Evolutionary conservation across 1,140 invertebrate genomes (phyloP).

Genomic region (Drosophila lini): DNA sequence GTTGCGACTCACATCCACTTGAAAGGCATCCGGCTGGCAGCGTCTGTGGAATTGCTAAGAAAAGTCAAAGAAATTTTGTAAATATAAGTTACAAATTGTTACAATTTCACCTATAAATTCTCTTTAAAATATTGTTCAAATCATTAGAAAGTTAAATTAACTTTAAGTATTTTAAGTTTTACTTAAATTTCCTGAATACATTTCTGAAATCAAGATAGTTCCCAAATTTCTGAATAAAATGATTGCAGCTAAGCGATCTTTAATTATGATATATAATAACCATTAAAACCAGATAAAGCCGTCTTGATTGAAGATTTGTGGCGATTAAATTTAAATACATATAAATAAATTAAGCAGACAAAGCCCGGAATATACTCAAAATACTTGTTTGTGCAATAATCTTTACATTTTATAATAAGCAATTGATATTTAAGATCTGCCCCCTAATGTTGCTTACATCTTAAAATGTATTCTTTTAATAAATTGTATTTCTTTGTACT

Average conservation of each 20-base stretch:
- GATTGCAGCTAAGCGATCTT: not conserved
- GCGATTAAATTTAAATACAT: slow-evolving; percentile 30
- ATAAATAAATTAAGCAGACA: slow-evolving; percentile 24
- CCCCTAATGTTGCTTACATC: not conserved
- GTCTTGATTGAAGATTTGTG: slow-evolving; percentile 4
- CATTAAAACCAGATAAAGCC: slow-evolving; percentile 1
- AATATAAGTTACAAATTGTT: not conserved
- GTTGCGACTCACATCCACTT: slow-evolving; percentile 66
- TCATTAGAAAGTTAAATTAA: not conserved
- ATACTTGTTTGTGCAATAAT: slow-evolving; percentile 5
- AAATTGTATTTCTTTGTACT: not conserved
- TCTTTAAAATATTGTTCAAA: no score
- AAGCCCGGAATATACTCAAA: not conserved
- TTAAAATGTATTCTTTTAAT: not conserved
- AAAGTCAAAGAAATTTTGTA: not conserved
- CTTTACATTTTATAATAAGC: slow-evolving; percentile 24
- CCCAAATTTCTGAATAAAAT: not conserved
- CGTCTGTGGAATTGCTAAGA: slow-evolving; percentile 63
- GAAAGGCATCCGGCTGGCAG: slow-evolving; percentile 71
- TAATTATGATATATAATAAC: slow-evolving; percentile 13
- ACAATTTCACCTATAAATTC: no score
- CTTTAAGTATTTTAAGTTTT: not conserved
- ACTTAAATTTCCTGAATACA: not conserved
- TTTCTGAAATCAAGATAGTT: not conserved
- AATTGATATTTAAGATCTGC: not conserved